phyloP scores from a whole-genome alignment of 2,888 invertebrate genomes.

The Piscicola geometra region DNA sequence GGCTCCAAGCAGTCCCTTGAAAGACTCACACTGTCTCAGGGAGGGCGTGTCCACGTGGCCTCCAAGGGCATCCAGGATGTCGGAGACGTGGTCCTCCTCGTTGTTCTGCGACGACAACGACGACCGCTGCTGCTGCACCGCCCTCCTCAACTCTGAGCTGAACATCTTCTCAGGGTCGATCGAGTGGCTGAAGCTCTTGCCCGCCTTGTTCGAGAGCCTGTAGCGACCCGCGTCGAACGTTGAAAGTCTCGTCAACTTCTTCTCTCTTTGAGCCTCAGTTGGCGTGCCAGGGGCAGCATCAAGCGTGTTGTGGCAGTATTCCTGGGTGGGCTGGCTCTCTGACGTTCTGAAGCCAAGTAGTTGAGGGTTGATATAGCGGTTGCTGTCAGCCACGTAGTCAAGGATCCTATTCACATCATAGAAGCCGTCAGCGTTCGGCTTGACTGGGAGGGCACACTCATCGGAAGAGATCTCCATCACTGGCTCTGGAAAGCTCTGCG shows the following conservation, averaged over 20 bases:
- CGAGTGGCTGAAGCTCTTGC: constrained; percentile 8
- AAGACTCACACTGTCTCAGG: background rate
- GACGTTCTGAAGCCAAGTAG: background rate
- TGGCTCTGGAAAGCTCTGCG: constrained; percentile 32
- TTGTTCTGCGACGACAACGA: constrained; percentile 11
- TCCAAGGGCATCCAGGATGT: constrained; percentile 32
- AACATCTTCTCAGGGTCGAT: constrained; percentile 14
- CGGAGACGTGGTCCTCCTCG: constrained; percentile 33
- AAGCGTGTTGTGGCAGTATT: background rate
- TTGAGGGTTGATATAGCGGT: background rate
- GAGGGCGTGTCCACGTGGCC: background rate
- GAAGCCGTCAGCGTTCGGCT: constrained; percentile 23
- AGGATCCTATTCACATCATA: constrained; percentile 31
- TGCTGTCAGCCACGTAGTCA: constrained; percentile 26
- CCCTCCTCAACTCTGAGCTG: background rate
- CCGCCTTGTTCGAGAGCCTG: background rate
- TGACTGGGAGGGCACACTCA: background rate
- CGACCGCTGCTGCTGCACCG: background rate
- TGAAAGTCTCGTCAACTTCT: background rate
- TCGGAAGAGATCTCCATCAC: constrained; percentile 29
- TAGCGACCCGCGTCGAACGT: constrained; percentile 4
- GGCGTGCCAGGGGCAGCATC: background rate
- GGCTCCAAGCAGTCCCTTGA: background rate
- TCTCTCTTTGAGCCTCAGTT: background rate
- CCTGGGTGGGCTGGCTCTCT: background rate